A percentile compares a stretch with the other conserved stretches of the same genome.
These are phyloP conservation scores for Noctua janthina DNA, from an alignment of 2,888 invertebrate species.

Conservation along the genomic window DNA sequence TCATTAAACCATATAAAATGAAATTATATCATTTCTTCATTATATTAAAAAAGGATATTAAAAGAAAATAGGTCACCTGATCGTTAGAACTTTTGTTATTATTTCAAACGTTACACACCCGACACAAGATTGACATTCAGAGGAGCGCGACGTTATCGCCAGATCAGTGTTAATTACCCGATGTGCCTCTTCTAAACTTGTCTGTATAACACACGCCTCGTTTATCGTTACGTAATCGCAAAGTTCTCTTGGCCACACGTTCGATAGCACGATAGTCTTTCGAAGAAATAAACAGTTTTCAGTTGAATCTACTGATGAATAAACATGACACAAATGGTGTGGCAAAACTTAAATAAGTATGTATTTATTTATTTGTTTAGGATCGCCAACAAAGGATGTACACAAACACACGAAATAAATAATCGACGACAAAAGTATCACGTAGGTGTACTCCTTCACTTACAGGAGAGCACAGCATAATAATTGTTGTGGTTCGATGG, in stretches of 20 bases:
- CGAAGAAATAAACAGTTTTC: background rate
- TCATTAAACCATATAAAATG: too few species aligned
- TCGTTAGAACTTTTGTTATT: too few species aligned
- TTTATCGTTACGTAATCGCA: constrained; percentile 1
- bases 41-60: too few species aligned
- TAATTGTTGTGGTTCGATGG: background rate
- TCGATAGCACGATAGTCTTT: background rate
- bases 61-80: too few species aligned
- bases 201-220: background rate
- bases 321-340: background rate
- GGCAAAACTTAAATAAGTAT: background rate
- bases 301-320: background rate
- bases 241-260: background rate
- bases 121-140: constrained; percentile 1
- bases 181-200: constrained; percentile 24
- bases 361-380: background rate
- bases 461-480: too few species aligned
- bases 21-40: too few species aligned
- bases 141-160: constrained; percentile 20
- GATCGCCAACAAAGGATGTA: too few species aligned
- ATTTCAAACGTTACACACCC: too few species aligned
- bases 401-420: too few species aligned
- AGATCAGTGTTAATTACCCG: constrained; percentile 25
- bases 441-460: too few species aligned
- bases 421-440: too few species aligned